Evolutionary conservation across 2,888 invertebrate species (phyloP).

Genomic region (Cartodere bifasciata): DNA sequence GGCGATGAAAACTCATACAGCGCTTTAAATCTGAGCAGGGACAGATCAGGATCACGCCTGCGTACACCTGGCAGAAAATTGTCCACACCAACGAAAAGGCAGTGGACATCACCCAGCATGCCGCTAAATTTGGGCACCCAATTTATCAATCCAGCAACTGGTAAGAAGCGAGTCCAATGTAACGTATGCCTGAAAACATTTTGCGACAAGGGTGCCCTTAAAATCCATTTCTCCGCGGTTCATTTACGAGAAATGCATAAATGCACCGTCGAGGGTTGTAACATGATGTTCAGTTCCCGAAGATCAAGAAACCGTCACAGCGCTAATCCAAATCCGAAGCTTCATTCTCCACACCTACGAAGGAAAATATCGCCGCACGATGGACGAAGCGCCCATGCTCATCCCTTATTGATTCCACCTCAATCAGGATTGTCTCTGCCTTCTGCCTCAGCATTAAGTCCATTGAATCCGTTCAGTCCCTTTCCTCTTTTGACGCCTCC

Average conservation of each 20-base stretch:
- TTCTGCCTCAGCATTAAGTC: conserved; percentile 45
- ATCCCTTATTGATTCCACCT: conserved; percentile 66
- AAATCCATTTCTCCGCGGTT: conserved; percentile 98
- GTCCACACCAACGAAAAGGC: conserved; percentile 63
- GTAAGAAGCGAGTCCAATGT: conserved; percentile 95
- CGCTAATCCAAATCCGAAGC: conserved; percentile 95
- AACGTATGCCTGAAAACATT: conserved; percentile 97
- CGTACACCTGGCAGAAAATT: conserved; percentile 49
- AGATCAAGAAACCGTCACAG: conserved; percentile 92
- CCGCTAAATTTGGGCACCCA: conserved; percentile 78
- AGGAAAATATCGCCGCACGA: conserved; percentile 92
- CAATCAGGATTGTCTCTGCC: conserved; percentile 52
- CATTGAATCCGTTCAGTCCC: conserved; percentile 62
- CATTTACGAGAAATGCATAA: conserved; percentile 99
- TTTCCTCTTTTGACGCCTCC: conserved; percentile 65
- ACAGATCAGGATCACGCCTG: conserved; percentile 33
- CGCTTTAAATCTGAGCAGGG: conserved; percentile 51
- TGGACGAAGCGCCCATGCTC: conserved; percentile 78
- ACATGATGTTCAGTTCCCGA: conserved; percentile 98
- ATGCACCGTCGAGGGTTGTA: conserved; percentile 96
- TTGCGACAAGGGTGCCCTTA: conserved; percentile 98
- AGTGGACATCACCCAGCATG: conserved; percentile 63
- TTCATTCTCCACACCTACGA: conserved; percentile 89
- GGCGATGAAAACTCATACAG: conserved; percentile 49
- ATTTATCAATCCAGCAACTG: conserved; percentile 84